Evolutionary conservation across 2,113 vertebrate species (phyloP), one percentile per base, ranked within the genome.

Genomic region (Cyprinodon tularosa): DNA sequence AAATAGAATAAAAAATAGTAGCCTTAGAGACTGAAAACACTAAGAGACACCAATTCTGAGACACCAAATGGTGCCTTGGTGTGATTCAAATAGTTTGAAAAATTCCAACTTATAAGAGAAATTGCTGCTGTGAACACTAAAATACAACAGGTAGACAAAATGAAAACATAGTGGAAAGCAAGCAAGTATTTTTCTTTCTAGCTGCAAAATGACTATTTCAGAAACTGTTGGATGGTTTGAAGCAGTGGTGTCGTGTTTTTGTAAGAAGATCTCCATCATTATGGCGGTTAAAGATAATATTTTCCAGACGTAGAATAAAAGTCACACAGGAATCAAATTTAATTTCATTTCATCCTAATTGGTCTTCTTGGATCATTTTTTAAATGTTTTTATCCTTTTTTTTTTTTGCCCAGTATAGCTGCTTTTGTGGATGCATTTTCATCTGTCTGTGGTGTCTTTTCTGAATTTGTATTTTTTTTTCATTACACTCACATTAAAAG

Each of bases 391-490:
- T 20, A 15, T 53, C 7, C 17, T 17, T 53, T 4, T 50, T 1
- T 50, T 17, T 6, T 50, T 50, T 4, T 5, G 29, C 29, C 12
- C 13, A 39, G 22, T 64, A 61, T 10, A 79, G 45, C 45, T 44
- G 29, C 7, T n/a, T 63, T 22, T 78, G 66, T 75, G 47, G 71
- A 68, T 29, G 29, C 29, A 29, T 63, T 79, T 36, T 22, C 63
- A 80, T 72, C 74, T 64, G 29, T 76, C 14, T 73, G 4, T 29
- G 67, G 29, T 29, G 29, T 29, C 37, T 82, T 70, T 40, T 78
- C 68, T 63, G 61, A 71, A 72, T 62, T 67, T 85, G 11, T 87
- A 90, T 84, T 89, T 53, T 81, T 66, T 29, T 29, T 29, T 29
- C 29, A 29, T 29, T 84, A 29, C 67, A 62, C 10, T 1, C 62